phyloP scores from a whole-genome alignment of 2,113 vertebrate genomes.

The Clarias macrocephalus region DNA sequence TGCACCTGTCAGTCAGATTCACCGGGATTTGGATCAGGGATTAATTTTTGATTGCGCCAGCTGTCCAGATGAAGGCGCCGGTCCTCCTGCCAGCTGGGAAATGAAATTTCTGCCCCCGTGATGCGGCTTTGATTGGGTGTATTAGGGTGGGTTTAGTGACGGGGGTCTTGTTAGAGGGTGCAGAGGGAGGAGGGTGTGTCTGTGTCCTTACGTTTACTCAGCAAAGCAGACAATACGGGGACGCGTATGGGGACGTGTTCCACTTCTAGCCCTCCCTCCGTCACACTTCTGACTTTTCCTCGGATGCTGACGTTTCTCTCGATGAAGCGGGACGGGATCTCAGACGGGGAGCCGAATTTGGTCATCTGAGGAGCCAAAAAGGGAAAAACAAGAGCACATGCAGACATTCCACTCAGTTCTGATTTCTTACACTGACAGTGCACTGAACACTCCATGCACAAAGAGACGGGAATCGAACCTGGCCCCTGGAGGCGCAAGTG shows the following conservation, averaged over 20 bases:
- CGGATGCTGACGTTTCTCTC: conserved; percentile 84
- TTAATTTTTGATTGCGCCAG: conserved; percentile 37
- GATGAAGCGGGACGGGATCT: conserved; percentile 86
- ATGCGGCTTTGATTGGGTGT: conserved; percentile 18
- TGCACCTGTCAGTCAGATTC: too few species aligned
- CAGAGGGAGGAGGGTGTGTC: not conserved
- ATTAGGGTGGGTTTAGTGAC: conserved; percentile 2
- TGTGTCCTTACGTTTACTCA: conserved; percentile 74
- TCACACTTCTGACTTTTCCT: conserved; percentile 78
- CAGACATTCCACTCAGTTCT: too few species aligned
- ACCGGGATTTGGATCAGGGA: not conserved
- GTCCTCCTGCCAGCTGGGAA: conserved; percentile 32
- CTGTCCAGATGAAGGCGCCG: conserved; percentile 15
- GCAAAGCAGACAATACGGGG: conserved; percentile 77
- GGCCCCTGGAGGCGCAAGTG: too few species aligned
- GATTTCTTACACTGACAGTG: too few species aligned
- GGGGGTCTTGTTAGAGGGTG: not conserved
- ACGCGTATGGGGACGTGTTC: conserved; percentile 88
- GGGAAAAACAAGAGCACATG: too few species aligned
- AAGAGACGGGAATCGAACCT: too few species aligned
- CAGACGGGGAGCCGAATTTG: conserved; percentile 79
- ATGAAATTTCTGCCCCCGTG: not conserved
- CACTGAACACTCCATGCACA: too few species aligned
- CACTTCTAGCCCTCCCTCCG: conserved; percentile 81
- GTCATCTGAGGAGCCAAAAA: conserved; percentile 73